Base-by-base conservation (phyloP, 2,797 vertebrate species). In the Lepilemur septentrionalis region DNA sequence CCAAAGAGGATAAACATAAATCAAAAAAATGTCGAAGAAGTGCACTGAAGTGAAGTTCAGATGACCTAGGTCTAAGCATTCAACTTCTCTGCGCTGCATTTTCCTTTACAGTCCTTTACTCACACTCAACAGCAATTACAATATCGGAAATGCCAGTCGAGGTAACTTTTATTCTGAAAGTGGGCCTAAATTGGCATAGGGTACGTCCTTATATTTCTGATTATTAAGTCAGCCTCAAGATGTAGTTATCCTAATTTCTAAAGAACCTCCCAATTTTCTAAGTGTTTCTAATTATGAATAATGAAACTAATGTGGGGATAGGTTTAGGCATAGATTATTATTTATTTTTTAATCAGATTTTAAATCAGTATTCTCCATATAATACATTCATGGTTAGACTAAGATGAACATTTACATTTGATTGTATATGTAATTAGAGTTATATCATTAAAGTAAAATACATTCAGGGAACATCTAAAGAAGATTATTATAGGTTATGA, bases 401-500 rank as follows among this genome's bases (percentile, higher is more conserved):
- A 96, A 92, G 83, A 48, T 87, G 67, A 97, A 35, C 28, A 30
- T 97, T 98, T 87, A 87, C 17, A 78, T 93, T 73, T 95, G 57
- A 46, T 95, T 23, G 7, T 95, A 86, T 82, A 92, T 28, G 7
- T 88, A 96, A 73, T 96, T 97, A 48, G 0, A 73, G 1, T 95
- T 97, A 43, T 65, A 73, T 94, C 63, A 55, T 70, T 97, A 95
- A 97, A 94, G 89, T 89, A 95, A 97, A 94, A 88, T 89, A 61
- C 63, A 89, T 97, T 97, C 46, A 82, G 85, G 96, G 55, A 89
- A 94, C 46, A 88, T 98, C 83, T 92, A 91, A 96, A 73, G 72
- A 91, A 89, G 82, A 96, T 97, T 97, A 96, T 94, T 97, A 93
- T 50, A 85, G 92, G 70, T 97, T 98, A 94, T 96, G 96, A 98